Evolutionary conservation across 1,140 invertebrate species (phyloP).

Genomic region (Orchestia grillus): DNA sequence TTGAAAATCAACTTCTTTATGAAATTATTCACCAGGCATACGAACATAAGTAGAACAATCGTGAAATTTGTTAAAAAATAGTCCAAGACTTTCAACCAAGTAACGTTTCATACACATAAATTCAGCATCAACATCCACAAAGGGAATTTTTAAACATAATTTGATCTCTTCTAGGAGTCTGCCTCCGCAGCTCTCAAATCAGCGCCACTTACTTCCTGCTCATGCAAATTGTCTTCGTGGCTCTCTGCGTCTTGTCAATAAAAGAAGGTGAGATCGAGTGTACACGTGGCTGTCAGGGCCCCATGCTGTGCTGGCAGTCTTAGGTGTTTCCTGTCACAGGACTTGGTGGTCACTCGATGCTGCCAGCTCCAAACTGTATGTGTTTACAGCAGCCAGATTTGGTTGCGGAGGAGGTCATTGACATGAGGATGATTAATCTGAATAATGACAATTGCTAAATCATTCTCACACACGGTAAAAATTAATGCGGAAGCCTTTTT

Average conservation of each 20-base stretch:
- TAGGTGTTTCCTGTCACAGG: too few relatives aligned
- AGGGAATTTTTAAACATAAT: not conserved
- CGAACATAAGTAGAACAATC: not conserved
- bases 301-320: too few relatives aligned
- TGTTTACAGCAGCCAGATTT: too few relatives aligned
- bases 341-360: too few relatives aligned
- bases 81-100: too few relatives aligned
- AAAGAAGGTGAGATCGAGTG: not conserved
- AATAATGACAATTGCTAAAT: too few relatives aligned
- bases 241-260: not conserved
- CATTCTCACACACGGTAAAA: too few relatives aligned
- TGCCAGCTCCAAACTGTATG: too few relatives aligned
- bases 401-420: too few relatives aligned
- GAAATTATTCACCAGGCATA: not conserved
- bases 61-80: not conserved
- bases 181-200: not conserved
- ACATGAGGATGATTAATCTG: too few relatives aligned
- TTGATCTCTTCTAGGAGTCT: not conserved
- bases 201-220: not conserved
- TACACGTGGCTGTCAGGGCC: not conserved
- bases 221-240: slow-evolving; percentile 10
- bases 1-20: not conserved
- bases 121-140: not conserved
- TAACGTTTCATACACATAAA: too few relatives aligned
- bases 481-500: too few relatives aligned